These are phyloP conservation scores for Andrena fulva DNA, from an alignment of 2,888 invertebrate species.

Conservation along the genomic window DNA sequence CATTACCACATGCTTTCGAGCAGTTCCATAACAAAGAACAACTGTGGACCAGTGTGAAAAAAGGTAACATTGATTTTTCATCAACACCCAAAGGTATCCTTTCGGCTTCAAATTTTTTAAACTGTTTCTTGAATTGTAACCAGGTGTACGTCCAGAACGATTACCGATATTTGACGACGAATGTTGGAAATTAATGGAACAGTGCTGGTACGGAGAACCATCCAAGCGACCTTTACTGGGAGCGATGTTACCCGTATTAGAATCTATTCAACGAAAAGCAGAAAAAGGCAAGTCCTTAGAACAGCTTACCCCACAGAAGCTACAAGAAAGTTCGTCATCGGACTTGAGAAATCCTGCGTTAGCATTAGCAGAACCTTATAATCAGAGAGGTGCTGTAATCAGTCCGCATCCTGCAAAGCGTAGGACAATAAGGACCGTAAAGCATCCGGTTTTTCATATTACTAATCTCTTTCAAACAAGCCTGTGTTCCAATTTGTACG, in stretches of 20 bases:
- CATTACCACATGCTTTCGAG: slow-evolving; percentile 92
- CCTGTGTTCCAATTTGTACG: slow-evolving; percentile 79
- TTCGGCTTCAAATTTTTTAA: background rate
- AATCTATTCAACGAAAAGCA: slow-evolving; percentile 85
- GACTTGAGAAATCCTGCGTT: slow-evolving; percentile 77
- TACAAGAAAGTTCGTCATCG: slow-evolving; percentile 68
- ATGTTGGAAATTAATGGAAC: slow-evolving; percentile 94
- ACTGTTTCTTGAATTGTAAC: background rate
- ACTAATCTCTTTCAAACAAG: slow-evolving; percentile 80
- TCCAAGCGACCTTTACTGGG: slow-evolving; percentile 91
- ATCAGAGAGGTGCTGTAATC: slow-evolving; percentile 80
- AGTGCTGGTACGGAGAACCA: slow-evolving; percentile 93
- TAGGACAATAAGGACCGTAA: slow-evolving; percentile 75
- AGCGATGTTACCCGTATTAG: slow-evolving; percentile 90
- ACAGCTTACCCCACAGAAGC: slow-evolving; percentile 66
- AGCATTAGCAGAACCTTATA: slow-evolving; percentile 80
- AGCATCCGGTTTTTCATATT: slow-evolving; percentile 79
- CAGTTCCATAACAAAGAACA: slow-evolving; percentile 94
- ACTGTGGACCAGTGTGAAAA: slow-evolving; percentile 93
- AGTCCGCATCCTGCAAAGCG: slow-evolving; percentile 72
- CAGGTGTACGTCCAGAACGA: slow-evolving; percentile 93
- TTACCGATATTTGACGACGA: slow-evolving; percentile 90
- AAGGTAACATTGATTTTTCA: slow-evolving; percentile 86
- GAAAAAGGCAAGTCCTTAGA: slow-evolving; percentile 79
- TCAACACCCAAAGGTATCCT: background rate